phyloP scores from a whole-genome alignment of 2,113 vertebrate genomes.

The Spea bombifrons region DNA sequence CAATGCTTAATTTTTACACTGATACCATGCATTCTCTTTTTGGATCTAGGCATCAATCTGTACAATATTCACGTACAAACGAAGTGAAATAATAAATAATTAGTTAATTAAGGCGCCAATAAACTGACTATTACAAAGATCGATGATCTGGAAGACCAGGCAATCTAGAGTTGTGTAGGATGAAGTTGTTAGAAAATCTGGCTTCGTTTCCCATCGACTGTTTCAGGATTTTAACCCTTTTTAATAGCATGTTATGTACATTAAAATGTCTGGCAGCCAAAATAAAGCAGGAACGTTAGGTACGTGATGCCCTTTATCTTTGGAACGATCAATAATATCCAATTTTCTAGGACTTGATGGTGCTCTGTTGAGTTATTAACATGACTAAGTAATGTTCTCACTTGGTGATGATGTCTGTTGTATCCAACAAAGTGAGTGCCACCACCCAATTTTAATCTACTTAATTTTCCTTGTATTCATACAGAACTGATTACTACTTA shows the following conservation, averaged over 20 bases:
- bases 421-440: background rate
- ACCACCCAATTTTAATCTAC: too few species aligned
- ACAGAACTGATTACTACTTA: too few species aligned
- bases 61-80: slow-evolving; percentile 17
- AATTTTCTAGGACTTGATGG: slow-evolving; percentile 1
- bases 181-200: slow-evolving; percentile 21
- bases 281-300: background rate
- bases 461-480: too few species aligned
- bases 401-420: background rate
- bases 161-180: slow-evolving; percentile 7
- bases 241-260: background rate
- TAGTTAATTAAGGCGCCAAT: slow-evolving; percentile 44
- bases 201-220: slow-evolving; percentile 14
- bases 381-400: background rate
- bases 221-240: slow-evolving; percentile 33
- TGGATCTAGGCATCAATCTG: slow-evolving; percentile 5
- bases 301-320: slow-evolving; percentile 7
- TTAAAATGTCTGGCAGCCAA: background rate
- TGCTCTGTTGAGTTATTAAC: background rate
- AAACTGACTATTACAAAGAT: slow-evolving; percentile 44
- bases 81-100: slow-evolving; percentile 44
- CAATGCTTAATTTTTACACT: too few species aligned
- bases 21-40: background rate
- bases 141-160: slow-evolving; percentile 21
- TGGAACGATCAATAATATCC: slow-evolving; percentile 12